Conservation (phyloP, 2,113 vertebrate genomes). For the Tachysurus fulvidraco region DNA sequence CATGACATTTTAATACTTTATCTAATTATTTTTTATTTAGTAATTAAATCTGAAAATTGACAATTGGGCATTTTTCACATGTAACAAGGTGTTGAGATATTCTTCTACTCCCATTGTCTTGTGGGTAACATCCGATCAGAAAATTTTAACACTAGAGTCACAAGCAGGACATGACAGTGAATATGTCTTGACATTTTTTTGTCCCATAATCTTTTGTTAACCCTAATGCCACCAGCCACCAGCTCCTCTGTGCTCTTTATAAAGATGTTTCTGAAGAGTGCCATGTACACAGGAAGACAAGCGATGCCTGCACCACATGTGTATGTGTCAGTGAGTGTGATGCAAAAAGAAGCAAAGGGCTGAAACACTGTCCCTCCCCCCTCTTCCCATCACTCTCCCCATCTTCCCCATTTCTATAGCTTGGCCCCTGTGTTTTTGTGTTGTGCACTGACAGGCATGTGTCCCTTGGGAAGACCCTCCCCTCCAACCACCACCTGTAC, state of each 20-base stretch:
- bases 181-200: not conserved
- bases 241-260: constrained; percentile 12
- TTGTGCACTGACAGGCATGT: constrained; percentile 80
- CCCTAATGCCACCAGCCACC: not conserved
- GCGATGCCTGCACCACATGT: constrained; percentile 74
- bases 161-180: constrained; percentile 25
- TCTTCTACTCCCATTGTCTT: not conserved
- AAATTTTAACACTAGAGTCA: not conserved
- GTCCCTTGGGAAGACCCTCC: constrained; percentile 73
- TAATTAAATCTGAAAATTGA: not conserved
- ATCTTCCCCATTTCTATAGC: constrained; percentile 64
- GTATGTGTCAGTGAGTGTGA: constrained; percentile 52
- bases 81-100: not conserved
- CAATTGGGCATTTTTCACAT: not conserved
- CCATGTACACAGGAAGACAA: constrained; percentile 51
- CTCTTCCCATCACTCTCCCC: constrained; percentile 69
- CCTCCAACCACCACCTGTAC: constrained; percentile 76
- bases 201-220: constrained; percentile 3
- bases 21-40: no score
- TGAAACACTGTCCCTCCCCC: constrained; percentile 55
- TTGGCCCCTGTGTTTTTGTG: constrained; percentile 74
- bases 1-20: not conserved
- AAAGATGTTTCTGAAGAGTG: constrained; percentile 25
- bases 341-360: constrained; percentile 64
- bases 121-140: not conserved